phyloP scores from a whole-genome alignment of 2,113 vertebrate genomes.

The Neotragus pygmaeus region DNA sequence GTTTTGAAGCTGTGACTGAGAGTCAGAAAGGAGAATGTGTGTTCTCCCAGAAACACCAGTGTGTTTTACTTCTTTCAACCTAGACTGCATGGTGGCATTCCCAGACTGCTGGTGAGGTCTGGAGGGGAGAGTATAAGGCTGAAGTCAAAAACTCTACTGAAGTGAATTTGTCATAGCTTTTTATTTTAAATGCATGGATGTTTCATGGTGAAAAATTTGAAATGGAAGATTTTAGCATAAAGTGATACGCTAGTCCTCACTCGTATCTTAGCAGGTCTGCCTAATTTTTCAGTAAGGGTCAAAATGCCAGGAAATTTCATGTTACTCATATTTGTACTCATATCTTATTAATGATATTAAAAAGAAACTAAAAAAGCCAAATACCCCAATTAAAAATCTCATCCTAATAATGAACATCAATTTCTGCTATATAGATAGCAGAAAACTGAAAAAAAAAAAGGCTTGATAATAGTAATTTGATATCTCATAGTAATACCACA shows the following conservation, averaged over 20 bases:
- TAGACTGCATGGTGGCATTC: background rate
- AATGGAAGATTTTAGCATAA: background rate
- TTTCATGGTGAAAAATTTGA: conserved; percentile 7
- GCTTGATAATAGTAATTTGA: background rate
- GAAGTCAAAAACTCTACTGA: background rate
- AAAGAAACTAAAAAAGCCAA: background rate
- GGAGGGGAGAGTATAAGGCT: background rate
- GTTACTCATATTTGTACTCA: background rate
- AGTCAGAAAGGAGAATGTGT: background rate
- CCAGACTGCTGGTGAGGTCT: background rate
- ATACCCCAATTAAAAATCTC: background rate
- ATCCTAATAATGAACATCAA: background rate
- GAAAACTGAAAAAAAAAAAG: background rate
- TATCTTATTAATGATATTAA: background rate
- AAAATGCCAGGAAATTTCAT: conserved; percentile 1
- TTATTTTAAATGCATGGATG: conserved; percentile 3
- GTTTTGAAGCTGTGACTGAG: conserved; percentile 31
- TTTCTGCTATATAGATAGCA: background rate
- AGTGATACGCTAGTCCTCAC: background rate
- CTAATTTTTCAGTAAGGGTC: background rate
- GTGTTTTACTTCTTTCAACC: conserved; percentile 41
- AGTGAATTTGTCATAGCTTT: background rate
- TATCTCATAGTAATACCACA: background rate
- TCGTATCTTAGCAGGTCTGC: background rate
- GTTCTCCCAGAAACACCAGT: conserved; percentile 25